phyloP scores from a whole-genome alignment of 1,140 invertebrate species.

The Drosophila sucinea region DNA sequence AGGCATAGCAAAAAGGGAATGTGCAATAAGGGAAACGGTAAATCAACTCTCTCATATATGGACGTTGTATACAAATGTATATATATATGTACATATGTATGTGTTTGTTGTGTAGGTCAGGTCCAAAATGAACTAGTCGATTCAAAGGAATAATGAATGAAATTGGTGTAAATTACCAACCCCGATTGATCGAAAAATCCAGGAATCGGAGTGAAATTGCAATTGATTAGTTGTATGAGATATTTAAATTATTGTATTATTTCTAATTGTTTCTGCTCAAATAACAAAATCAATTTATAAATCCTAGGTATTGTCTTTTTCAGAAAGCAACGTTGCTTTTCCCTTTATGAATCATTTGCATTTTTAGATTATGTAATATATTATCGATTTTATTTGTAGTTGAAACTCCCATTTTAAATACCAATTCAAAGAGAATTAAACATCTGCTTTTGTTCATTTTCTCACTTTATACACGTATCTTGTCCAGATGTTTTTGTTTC shows the following conservation, averaged over 20 bases:
- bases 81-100: neutral
- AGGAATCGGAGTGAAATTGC: neutral
- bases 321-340: too few species aligned
- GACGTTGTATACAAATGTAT: neutral
- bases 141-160: slow-evolving; percentile 8
- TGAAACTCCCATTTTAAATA: too few species aligned
- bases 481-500: neutral
- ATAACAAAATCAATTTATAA: too few species aligned
- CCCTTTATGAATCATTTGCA: too few species aligned
- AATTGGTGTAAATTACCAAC: neutral
- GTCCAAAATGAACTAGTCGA: slow-evolving; percentile 26
- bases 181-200: slow-evolving; percentile 5
- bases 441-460: neutral
- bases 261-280: too few species aligned
- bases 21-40: slow-evolving; percentile 28
- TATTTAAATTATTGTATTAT: too few species aligned
- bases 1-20: slow-evolving; percentile 48
- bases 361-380: too few species aligned
- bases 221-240: neutral
- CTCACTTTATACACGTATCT: neutral
- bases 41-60: neutral
- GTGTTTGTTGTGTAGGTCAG: slow-evolving; percentile 38
- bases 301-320: too few species aligned
- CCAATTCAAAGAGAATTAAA: neutral
- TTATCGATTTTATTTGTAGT: too few species aligned